Percentiles rank a stretch among this genome's conserved stretches.
These are phyloP conservation scores for Teleogryllus oceanicus DNA, from an alignment of 2,888 invertebrate genomes.

Conservation along the genomic window DNA sequence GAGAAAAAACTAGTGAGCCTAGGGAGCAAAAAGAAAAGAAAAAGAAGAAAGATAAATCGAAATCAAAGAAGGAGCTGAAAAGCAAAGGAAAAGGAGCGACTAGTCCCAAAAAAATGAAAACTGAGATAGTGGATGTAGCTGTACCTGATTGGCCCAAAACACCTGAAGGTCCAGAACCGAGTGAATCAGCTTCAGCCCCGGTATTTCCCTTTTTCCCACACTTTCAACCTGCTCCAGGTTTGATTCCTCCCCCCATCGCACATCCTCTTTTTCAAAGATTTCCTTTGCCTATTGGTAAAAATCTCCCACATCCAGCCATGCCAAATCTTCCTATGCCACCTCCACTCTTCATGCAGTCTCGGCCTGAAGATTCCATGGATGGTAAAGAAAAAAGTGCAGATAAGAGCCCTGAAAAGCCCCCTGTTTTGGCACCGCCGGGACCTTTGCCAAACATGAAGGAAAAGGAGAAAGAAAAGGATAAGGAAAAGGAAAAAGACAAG, in stretches of 20 bases:
- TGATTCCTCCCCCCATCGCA: conserved; percentile 58
- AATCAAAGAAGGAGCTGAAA: conserved; percentile 42
- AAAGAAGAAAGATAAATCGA: conserved; percentile 44
- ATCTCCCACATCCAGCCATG: conserved; percentile 53
- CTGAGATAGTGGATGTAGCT: conserved; percentile 40
- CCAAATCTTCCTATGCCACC: conserved; percentile 51
- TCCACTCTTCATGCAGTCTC: not conserved
- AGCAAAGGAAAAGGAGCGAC: conserved; percentile 26
- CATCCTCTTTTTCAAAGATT: conserved; percentile 54
- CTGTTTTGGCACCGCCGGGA: not conserved
- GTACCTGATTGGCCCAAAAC: conserved; percentile 46
- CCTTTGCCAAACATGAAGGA: not conserved
- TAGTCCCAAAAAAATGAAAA: conserved; percentile 33
- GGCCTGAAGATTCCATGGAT: no score
- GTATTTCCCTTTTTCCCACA: conserved; percentile 48
- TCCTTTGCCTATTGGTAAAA: conserved; percentile 44
- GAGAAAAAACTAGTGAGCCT: conserved; percentile 41
- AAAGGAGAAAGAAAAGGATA: not conserved
- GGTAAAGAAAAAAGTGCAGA: no score
- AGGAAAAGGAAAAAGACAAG: not conserved
- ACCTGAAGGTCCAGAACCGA: conserved; percentile 45
- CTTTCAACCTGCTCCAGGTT: conserved; percentile 46
- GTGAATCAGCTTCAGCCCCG: conserved; percentile 49
- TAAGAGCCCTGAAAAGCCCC: not conserved
- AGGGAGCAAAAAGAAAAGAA: conserved; percentile 56